Base-by-base conservation (phyloP, 2,113 vertebrate genomes). In the Trogon melanurus region DNA sequence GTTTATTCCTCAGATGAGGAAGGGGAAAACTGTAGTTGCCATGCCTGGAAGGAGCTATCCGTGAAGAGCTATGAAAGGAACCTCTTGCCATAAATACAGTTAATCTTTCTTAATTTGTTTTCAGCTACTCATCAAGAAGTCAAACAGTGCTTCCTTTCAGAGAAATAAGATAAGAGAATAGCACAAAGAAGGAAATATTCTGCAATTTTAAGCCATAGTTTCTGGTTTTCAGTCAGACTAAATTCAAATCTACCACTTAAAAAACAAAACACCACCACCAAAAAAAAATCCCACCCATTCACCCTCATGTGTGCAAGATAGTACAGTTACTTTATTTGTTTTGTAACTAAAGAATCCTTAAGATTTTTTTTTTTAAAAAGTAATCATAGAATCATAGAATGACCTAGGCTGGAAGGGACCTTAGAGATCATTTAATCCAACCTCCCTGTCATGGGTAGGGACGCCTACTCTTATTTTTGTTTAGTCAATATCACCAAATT, bases 401-500 rank as follows among this genome's bases (percentile, higher is more conserved):
- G 36, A 9, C 36, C 36, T 36, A 36, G 36, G 36, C 36, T 36
- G 36, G 36, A 36, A 36, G 36, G 36, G 8, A 36, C 36, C 36
- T 36, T 36, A 36, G 36, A 36, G 36, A 36, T 36, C 36, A 36
- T 36, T 36, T 36, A 36, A 36, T 36, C 36, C 36, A 36, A 9
- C 36, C 36, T 36, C 36, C 36, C 36, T 36, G 36, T 36, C 36
- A 36, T 36, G 36, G 36, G 36, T 36, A 36, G 9, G 36, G 36
- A 36, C 36, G 9, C 36, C 53, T 74, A 36, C n/a, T 87, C 88
- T 88, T 74, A 89, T 89, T 97, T 97, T 89, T 87, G 48, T 91
- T 95, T 91, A 88, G 66, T 96, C 94, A 97, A 36, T 92, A 85
- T 87, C 71, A 93, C 38, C 19, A 86, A 82, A 95, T 97, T 88